These are phyloP conservation scores for Thereva nobilitata DNA, from an alignment of 2,888 invertebrate genomes.

Conservation along the genomic window DNA sequence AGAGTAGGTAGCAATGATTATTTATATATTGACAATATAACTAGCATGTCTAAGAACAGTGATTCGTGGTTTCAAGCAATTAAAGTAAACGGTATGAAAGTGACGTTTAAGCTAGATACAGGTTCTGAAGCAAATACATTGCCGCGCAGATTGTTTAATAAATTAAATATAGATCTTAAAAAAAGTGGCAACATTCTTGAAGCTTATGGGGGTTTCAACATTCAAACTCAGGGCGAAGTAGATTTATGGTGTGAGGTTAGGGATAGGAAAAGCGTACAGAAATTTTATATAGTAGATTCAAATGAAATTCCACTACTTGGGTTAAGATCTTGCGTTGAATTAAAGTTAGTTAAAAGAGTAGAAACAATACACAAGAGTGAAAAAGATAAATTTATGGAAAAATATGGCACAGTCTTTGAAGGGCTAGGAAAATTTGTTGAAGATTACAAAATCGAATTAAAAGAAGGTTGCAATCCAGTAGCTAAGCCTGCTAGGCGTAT, in stretches of 20 bases:
- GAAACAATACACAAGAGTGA: constrained; percentile 1
- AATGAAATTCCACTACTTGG: constrained; percentile 18
- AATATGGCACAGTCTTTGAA: constrained; percentile 27
- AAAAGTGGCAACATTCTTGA: constrained; percentile 3
- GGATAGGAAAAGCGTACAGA: neutral
- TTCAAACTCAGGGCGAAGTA: constrained; percentile 13
- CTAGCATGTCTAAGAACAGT: too few species aligned
- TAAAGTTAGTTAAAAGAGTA: constrained; percentile 34
- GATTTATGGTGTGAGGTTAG: neutral
- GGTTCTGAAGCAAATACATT: constrained; percentile 6
- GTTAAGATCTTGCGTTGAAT: constrained; percentile 23
- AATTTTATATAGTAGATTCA: neutral
- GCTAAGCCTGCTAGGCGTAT: constrained; percentile 28
- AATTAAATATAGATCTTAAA: neutral
- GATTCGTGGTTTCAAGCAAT: neutral
- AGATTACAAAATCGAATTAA: constrained; percentile 34
- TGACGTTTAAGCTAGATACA: constrained; percentile 10
- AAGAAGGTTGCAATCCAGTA: constrained; percentile 26
- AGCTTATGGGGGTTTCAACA: constrained; percentile 24
- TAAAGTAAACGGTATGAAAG: neutral
- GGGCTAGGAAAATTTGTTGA: constrained; percentile 30
- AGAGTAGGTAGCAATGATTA: neutral
- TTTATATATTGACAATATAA: neutral
- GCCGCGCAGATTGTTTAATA: neutral
- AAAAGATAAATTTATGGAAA: constrained; percentile 22